Conservation (phyloP, 2,888 invertebrate species). For the Caenorhabditis angaria region DNA sequence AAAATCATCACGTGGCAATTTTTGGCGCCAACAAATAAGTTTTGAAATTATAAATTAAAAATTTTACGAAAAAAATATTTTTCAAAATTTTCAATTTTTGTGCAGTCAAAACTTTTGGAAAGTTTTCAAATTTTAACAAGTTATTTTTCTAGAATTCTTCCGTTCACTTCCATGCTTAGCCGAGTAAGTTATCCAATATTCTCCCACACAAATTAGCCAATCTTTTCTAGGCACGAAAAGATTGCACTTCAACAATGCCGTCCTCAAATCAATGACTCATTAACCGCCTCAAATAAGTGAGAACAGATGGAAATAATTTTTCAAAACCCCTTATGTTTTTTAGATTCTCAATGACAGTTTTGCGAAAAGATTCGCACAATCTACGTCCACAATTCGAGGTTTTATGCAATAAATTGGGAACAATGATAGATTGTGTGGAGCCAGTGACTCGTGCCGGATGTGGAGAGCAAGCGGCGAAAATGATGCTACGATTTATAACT, state of each 20-base stretch:
- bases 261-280: constrained; percentile 51
- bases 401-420: constrained; percentile 55
- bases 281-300: constrained; percentile 48
- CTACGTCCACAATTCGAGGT: constrained; percentile 54
- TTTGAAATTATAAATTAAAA: background rate
- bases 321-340: background rate
- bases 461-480: constrained; percentile 55
- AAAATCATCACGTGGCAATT: too few species aligned
- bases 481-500: constrained; percentile 61
- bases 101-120: background rate
- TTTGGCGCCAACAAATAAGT: background rate
- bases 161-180: constrained; percentile 57
- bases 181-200: constrained; percentile 39
- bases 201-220: constrained; percentile 8
- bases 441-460: constrained; percentile 56
- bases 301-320: background rate
- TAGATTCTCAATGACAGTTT: constrained; percentile 50
- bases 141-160: constrained; percentile 60
- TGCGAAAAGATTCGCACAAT: constrained; percentile 57
- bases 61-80: background rate
- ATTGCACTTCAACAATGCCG: constrained; percentile 51
- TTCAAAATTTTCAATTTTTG: background rate
- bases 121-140: background rate
- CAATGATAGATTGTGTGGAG: constrained; percentile 60
- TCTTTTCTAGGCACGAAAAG: constrained; percentile 47